phyloP scores from a whole-genome alignment of 2,797 vertebrate species.

The Megaceryle alcyon region DNA sequence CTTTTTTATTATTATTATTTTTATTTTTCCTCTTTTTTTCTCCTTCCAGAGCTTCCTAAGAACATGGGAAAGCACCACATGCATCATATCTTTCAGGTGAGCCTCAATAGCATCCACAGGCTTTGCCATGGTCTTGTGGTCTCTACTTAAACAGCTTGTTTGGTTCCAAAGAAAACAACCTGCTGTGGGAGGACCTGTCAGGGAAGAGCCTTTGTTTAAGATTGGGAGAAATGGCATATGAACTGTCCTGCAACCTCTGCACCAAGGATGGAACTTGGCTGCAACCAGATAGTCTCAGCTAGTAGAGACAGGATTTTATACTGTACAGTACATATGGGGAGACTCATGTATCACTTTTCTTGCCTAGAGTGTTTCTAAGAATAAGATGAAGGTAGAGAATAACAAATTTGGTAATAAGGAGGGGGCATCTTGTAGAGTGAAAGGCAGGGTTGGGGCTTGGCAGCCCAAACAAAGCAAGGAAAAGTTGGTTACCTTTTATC shows the following conservation, averaged over 20 bases:
- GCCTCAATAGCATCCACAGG: neutral
- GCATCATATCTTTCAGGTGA: neutral
- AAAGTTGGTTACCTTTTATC: neutral
- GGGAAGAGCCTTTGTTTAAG: neutral
- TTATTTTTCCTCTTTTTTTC: neutral
- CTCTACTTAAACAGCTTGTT: neutral
- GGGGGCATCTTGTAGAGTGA: neutral
- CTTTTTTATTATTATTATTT: neutral
- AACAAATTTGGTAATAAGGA: neutral
- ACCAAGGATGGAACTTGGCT: neutral
- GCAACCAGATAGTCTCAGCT: neutral
- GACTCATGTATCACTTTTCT: neutral
- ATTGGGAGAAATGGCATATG: neutral
- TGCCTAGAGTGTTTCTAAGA: neutral
- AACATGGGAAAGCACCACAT: neutral
- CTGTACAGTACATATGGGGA: fast-evolving
- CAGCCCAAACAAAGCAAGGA: neutral
- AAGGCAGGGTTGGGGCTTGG: neutral
- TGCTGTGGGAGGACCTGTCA: neutral
- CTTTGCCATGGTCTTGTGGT: neutral
- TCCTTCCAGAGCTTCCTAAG: neutral
- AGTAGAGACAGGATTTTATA: neutral
- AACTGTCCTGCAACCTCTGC: neutral
- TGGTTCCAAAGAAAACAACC: neutral
- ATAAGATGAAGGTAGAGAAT: neutral